phyloP scores from a whole-genome alignment of 2,113 vertebrate genomes.

The Poicephalus meyeri region DNA sequence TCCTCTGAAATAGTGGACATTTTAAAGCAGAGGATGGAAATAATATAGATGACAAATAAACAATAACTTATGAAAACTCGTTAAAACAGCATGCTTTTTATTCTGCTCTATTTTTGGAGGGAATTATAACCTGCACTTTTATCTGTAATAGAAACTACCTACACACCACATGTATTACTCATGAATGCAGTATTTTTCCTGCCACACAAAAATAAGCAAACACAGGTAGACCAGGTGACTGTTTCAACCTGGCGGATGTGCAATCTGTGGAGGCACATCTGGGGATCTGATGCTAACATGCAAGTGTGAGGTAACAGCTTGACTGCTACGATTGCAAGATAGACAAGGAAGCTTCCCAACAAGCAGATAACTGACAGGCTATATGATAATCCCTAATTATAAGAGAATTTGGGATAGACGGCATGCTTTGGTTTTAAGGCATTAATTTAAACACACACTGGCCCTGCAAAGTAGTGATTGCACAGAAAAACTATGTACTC shows the following conservation, averaged over 20 bases:
- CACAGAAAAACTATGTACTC: constrained; percentile 5
- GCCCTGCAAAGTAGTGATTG: constrained; percentile 56
- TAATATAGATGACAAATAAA: neutral
- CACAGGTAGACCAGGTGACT: neutral
- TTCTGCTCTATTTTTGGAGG: neutral
- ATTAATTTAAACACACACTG: constrained; percentile 29
- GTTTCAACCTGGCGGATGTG: neutral
- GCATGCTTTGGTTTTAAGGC: constrained; percentile 29
- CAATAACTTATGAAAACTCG: neutral
- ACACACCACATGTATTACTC: neutral
- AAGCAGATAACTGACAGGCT: neutral
- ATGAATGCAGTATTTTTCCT: neutral
- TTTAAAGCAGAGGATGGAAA: neutral
- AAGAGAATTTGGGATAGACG: constrained; percentile 27
- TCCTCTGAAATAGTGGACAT: neutral
- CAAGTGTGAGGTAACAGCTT: neutral
- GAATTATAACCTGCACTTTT: neutral
- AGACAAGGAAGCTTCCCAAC: neutral
- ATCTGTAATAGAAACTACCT: neutral
- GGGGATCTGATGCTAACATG: neutral
- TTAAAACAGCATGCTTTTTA: neutral
- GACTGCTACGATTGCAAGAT: neutral
- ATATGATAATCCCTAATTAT: constrained; percentile 48
- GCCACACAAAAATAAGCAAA: neutral
- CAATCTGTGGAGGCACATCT: neutral